Evolutionary conservation across 2,113 vertebrate species (phyloP), one percentile per base, ranked within the genome.

Genomic region (Candoia aspera): DNA sequence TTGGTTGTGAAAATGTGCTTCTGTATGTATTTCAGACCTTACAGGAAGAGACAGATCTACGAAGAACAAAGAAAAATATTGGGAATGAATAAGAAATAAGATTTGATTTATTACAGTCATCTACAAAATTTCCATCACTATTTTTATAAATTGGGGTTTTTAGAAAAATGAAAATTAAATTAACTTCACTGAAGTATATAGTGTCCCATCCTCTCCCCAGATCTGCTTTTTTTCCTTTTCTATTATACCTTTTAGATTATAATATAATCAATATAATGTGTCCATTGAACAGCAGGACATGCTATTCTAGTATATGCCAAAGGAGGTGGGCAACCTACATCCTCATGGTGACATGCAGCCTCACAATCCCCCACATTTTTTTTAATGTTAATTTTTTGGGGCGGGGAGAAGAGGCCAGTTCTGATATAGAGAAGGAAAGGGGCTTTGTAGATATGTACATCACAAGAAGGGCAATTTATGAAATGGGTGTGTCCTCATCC

Each of bases 11-110:
- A 88, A 89, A 91, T 93, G 90, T 94, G 93, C 79, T 94, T 64
- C 68, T 93, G 88, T 58, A 88, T 62, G 89, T 62, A 95, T 94
- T 95, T 95, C 91, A 93, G 87, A 55, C 92, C 87, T 94, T 94
- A 24, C 91, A 94, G 21, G 93, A 88, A 95, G 59, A 93, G 84
- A 85, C 1, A 87, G n/a, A 90, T 90, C 86, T 92, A 17, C 91
- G 58, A 49, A 89, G n/a, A 91, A 90, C 12, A 33, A 23, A 64
- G 57, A 10, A 15, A 68, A 17, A 90, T 0, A 1, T 91, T 94
- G 93, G 53, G 4, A 89, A 92, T 90, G 64, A 94, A 95, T 93
- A 92, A 96, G 93, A 1, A 92, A 86, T 91, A 87, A 85, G 3
- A 55, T 3, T 88, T 88, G 57, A 92, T 94, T 91, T 93, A 93